Evolutionary conservation across 2,797 vertebrate species (phyloP), one percentile per base, ranked within the genome.

Genomic region (Chaunax sp.): DNA sequence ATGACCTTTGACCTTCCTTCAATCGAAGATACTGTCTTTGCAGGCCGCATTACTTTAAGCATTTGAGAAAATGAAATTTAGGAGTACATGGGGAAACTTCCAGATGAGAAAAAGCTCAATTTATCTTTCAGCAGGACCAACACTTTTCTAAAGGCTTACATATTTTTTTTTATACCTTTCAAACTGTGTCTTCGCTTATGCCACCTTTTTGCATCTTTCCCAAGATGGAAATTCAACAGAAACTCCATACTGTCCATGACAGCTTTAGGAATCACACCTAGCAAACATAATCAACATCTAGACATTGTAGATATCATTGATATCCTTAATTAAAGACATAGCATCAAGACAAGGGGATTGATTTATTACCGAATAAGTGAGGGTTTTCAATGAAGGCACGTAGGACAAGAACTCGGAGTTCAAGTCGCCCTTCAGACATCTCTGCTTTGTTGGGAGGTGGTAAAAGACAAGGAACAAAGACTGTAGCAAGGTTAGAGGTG

Each of bases 401-500:
- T 8, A 97, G 89, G 4, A 96, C 88, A 2, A 92, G 92, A 35
- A 94, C 94, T 77, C 97, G 80, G 20, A 96, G 85, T 41, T 94
- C 92, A 5, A 97, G 87, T 33, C 90, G 93, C 49, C 79, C 56
- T 46, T 95, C 95, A n/a, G 95, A 94, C 91, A 95, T 96, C 44
- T 96, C 96, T 0, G 84, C 76, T 40, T 82, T 90, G 75, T 94
- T 95, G 69, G 86, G 92, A 0, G 91, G 93, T 1, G 95, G 95
- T 28, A 97, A 84, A 28, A 98, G 94, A 78, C 96, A 97, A 1
- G 96, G 97, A 69, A 90, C 92, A 74, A 98, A 96, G 75, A 98
- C 93, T 51, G 94, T 95, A 5, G 96, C 96, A n/a, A 98, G 84
- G 76, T 98, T 98, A 80, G 92, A 91, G 84, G 93, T 95, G 81